Base-by-base conservation (phyloP, 1,140 invertebrate species). In the Magallana ariakensis region DNA sequence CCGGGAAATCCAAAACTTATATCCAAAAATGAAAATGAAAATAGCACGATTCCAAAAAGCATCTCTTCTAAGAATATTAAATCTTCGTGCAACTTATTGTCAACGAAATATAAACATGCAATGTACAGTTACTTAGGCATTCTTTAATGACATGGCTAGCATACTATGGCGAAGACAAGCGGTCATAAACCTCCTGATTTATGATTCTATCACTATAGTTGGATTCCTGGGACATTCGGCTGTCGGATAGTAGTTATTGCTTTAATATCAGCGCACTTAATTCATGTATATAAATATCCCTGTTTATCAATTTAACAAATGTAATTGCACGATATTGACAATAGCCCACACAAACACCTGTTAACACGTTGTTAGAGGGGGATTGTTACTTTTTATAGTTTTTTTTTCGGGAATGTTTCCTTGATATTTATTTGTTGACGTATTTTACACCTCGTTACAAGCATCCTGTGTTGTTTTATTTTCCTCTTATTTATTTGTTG, bases 1-100 rank as follows among this genome's bases (percentile, higher is more conserved):
- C 55, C 53, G 4, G 87, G 87, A 56, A 83, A 88, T 80, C 86
- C 86, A 84, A 19, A 13, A 8, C 70, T 62, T 26, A 83, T 11
- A 83, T 53, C 56, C 80, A 81, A 83, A 54, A 62, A 10, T 22
- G 55, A 54, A 75, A 75, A 33, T 75, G 66, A 75, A 75, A 81
- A 46, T 26, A 62, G n/a, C 66, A 33, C 66, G 33, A 75, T 13
- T 75, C 66, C 66, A 75, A 75, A 75, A 75, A 75, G 66, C 66
- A 75, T 75, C 9, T 75, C 66, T 75, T 22, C 66, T 75, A 10
- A 33, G 66, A 26, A 26, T 75, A 75, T 26, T 26, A 75, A 70
- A 16, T 75, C 66, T 75, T 75, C 66, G 19, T 33, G 66, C 22
- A 75, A 75, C 66, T 75, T 75, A 75, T 75, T 75, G 66, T 26